Conservation (phyloP, 2,888 invertebrate species). For the Heliconius erato region DNA sequence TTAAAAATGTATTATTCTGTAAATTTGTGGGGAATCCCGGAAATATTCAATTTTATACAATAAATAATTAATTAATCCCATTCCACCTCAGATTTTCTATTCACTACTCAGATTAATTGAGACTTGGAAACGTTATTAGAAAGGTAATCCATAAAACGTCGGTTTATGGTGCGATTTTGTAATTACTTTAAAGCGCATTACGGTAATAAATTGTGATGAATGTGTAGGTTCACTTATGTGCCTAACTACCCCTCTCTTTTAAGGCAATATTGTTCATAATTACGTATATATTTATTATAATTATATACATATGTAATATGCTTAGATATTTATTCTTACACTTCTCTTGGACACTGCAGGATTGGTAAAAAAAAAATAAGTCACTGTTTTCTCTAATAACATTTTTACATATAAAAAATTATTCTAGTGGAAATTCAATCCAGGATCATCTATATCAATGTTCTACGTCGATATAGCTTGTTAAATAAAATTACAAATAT, state of each 20-base stretch:
- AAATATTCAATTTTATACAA: conserved; percentile 61
- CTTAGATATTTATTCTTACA: too few species aligned
- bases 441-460: not conserved
- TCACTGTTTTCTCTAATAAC: too few species aligned
- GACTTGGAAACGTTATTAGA: conserved; percentile 29
- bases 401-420: too few species aligned
- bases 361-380: too few species aligned
- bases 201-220: conserved; percentile 14
- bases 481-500: too few species aligned
- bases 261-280: too few species aligned
- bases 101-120: conserved; percentile 60
- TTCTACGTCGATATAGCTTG: too few species aligned
- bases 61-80: conserved; percentile 67
- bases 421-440: not conserved
- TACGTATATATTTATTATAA: too few species aligned
- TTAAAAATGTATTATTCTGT: not conserved
- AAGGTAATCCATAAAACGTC: conserved; percentile 23
- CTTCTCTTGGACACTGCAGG: too few species aligned
- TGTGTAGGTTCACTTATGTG: conserved; percentile 22
- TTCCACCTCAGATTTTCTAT: conserved; percentile 65
- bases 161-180: conserved; percentile 29
- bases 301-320: too few species aligned
- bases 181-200: conserved; percentile 25
- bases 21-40: conserved; percentile 44
- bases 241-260: not conserved